Conservation (phyloP, 1,140 invertebrate species). For the Neodiprion virginianus region DNA sequence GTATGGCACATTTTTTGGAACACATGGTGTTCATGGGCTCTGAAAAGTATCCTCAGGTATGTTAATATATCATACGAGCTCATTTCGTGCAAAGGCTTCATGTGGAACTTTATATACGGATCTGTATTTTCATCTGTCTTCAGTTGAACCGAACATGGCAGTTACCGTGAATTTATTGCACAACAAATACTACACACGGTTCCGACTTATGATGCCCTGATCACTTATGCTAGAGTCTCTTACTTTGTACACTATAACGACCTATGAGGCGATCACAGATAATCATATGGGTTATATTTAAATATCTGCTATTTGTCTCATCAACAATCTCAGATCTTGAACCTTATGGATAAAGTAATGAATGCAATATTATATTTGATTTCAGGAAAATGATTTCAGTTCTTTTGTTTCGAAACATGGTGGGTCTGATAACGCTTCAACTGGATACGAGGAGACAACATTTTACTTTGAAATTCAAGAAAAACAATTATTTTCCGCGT, state of each 20-base stretch:
- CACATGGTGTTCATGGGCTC: conserved; percentile 97
- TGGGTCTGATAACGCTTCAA: conserved; percentile 82
- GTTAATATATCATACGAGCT: conserved; percentile 5
- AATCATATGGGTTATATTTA: no score
- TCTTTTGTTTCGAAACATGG: conserved; percentile 81
- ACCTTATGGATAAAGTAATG: not conserved
- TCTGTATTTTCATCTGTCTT: not conserved
- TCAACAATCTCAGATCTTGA: not conserved
- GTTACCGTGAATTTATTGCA: no score
- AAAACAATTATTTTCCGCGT: conserved; percentile 73
- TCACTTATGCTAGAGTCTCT: no score
- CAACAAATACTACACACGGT: no score
- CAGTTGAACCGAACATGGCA: no score
- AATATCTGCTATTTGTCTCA: not conserved
- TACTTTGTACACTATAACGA: no score
- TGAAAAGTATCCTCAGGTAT: conserved; percentile 76
- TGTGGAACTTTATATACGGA: not conserved
- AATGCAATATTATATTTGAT: not conserved
- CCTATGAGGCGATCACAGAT: no score
- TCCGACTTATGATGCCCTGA: no score
- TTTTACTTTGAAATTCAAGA: conserved; percentile 90
- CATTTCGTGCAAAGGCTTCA: conserved; percentile 2
- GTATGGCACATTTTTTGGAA: conserved; percentile 93
- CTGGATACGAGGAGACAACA: conserved; percentile 83
- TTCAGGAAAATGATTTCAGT: conserved; percentile 83